These are phyloP conservation scores for Chrysina gloriosa DNA, from an alignment of 2,888 invertebrate species.

Conservation along the genomic window DNA sequence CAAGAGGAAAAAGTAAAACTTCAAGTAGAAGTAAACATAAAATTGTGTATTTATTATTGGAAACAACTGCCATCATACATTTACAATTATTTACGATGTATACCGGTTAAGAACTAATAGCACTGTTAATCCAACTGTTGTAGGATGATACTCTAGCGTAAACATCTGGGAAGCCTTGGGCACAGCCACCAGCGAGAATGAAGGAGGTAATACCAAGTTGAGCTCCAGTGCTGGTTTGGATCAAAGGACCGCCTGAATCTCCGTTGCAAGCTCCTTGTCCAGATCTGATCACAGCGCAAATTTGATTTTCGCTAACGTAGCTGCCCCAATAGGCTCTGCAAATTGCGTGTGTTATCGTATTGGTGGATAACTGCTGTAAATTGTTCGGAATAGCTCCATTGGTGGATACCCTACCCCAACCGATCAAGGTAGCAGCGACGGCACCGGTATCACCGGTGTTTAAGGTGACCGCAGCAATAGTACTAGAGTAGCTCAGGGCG, in stretches of 20 bases:
- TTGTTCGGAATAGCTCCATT: slow-evolving; percentile 69
- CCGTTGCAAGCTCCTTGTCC: slow-evolving; percentile 72
- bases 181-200: slow-evolving; percentile 70
- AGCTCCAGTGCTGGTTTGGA: slow-evolving; percentile 56
- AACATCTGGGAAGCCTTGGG: slow-evolving; percentile 68
- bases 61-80: no score
- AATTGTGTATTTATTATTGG: no score
- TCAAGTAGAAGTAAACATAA: neutral
- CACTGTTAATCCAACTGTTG: slow-evolving; percentile 64
- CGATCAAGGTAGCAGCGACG: slow-evolving; percentile 40
- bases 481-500: slow-evolving; percentile 38
- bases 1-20: no score
- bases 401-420: slow-evolving; percentile 60
- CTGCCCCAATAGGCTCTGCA: slow-evolving; percentile 66
- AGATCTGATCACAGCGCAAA: slow-evolving; percentile 70
- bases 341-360: slow-evolving; percentile 65
- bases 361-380: slow-evolving; percentile 69
- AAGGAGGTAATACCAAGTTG: slow-evolving; percentile 69
- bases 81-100: no score
- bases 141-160: slow-evolving; percentile 67
- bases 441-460: slow-evolving; percentile 39
- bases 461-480: slow-evolving; percentile 42
- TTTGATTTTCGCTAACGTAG: slow-evolving; percentile 66
- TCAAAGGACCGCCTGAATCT: slow-evolving; percentile 70
- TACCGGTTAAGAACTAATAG: slow-evolving; percentile 4